phyloP scores from a whole-genome alignment of 2,888 invertebrate genomes.

The Platerodrilus igneus region DNA sequence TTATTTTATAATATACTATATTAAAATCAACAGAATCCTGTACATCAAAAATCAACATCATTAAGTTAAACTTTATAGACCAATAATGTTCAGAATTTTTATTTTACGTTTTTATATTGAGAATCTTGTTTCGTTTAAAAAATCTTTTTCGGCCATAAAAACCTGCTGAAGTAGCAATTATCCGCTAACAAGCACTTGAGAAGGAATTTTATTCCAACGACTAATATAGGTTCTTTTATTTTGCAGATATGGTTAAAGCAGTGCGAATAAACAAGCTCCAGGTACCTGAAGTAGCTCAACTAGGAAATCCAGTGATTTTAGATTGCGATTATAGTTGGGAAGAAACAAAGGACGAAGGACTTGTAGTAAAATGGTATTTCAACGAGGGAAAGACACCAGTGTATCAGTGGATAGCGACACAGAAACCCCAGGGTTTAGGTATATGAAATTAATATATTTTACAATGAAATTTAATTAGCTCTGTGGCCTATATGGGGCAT shows the following conservation, averaged over 20 bases:
- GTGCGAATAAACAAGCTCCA: slow-evolving; percentile 42
- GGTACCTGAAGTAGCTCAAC: slow-evolving; percentile 44
- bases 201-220: too few relatives aligned
- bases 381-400: slow-evolving; percentile 47
- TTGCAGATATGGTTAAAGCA: slow-evolving; percentile 14
- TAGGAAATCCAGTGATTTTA: slow-evolving; percentile 51
- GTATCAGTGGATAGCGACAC: slow-evolving; percentile 57
- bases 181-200: too few relatives aligned
- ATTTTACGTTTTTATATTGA: too few relatives aligned
- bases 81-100: too few relatives aligned
- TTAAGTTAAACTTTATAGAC: too few relatives aligned
- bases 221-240: too few relatives aligned
- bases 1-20: too few relatives aligned
- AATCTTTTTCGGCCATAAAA: too few relatives aligned
- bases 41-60: too few relatives aligned
- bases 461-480: slow-evolving; percentile 24
- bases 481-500: slow-evolving; percentile 3
- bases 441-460: slow-evolving; percentile 35
- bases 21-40: too few relatives aligned
- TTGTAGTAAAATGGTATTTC: slow-evolving; percentile 58
- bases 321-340: slow-evolving; percentile 54
- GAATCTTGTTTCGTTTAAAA: too few relatives aligned
- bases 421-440: slow-evolving; percentile 49
- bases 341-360: slow-evolving; percentile 42
- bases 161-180: too few relatives aligned